A percentile compares a stretch with the other conserved stretches of the same genome.
phyloP scores from a whole-genome alignment of 2,888 invertebrate species.

The Trachelus tabidus region DNA sequence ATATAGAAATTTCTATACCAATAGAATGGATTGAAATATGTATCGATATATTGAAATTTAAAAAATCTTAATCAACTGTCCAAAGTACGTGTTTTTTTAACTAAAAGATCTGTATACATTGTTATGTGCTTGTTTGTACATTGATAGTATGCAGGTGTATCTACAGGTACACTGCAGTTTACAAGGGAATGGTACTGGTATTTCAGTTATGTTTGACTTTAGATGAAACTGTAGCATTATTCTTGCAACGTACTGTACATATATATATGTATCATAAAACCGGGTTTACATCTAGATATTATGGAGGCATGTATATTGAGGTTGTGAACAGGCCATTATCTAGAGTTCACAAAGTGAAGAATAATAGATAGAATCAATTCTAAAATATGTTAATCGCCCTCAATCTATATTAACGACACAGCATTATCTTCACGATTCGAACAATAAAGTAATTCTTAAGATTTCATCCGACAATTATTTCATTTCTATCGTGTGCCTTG shows the following conservation, averaged over 20 bases:
- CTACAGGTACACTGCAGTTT: background rate
- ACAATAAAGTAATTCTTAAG: background rate
- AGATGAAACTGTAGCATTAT: background rate
- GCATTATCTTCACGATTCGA: background rate
- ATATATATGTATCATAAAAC: background rate
- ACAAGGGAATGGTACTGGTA: background rate
- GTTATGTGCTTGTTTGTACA: background rate
- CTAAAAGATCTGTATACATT: background rate
- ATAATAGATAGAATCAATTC: background rate
- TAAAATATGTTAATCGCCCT: background rate
- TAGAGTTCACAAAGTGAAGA: background rate
- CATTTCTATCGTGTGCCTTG: background rate
- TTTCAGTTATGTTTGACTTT: background rate
- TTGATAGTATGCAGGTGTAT: background rate
- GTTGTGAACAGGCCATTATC: background rate
- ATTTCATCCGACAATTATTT: background rate
- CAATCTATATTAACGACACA: background rate
- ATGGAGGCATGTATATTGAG: background rate
- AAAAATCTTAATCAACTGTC: background rate
- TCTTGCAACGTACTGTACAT: background rate
- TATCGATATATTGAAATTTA: background rate
- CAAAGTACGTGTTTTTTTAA: background rate
- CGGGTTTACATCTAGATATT: background rate
- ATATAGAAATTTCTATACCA: background rate
- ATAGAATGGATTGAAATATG: background rate